Percentiles rank a stretch among this genome's conserved stretches.
phyloP scores from a whole-genome alignment of 2,113 vertebrate genomes.

The Nibea coibor region DNA sequence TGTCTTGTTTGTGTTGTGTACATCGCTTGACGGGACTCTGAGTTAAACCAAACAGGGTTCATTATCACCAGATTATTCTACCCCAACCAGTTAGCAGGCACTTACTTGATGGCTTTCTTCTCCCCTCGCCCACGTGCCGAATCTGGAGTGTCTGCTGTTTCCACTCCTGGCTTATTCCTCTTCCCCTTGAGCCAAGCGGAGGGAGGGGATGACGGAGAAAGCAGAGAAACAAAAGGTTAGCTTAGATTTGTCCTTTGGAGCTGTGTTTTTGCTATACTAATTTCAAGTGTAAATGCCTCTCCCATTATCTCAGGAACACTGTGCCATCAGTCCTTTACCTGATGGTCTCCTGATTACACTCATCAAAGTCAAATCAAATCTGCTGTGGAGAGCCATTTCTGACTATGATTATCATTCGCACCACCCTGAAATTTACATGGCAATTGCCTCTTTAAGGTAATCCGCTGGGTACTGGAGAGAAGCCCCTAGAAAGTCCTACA shows the following conservation, averaged over 20 bases:
- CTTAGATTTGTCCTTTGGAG: conserved; percentile 62
- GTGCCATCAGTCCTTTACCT: conserved; percentile 64
- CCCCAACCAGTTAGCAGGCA: conserved; percentile 77
- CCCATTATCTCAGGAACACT: conserved; percentile 72
- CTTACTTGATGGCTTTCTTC: conserved; percentile 99
- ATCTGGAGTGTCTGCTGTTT: conserved; percentile 94
- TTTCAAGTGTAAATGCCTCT: conserved; percentile 59
- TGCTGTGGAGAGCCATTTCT: conserved; percentile 69
- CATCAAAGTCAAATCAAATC: conserved; percentile 80
- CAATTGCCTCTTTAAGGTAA: conserved; percentile 78
- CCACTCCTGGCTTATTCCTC: conserved; percentile 95
- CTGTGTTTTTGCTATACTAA: conserved; percentile 59
- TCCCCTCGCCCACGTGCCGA: conserved; percentile 94
- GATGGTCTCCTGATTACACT: conserved; percentile 77
- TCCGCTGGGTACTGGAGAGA: conserved; percentile 58
- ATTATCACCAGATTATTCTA: conserved; percentile 70
- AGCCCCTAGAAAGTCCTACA: conserved; percentile 62
- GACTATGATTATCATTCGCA: conserved; percentile 69
- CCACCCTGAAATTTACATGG: conserved; percentile 77
- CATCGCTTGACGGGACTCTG: conserved; percentile 24
- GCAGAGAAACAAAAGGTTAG: conserved; percentile 73
- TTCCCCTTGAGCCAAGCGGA: conserved; percentile 87
- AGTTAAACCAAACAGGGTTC: conserved; percentile 56
- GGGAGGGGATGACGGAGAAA: conserved; percentile 39
- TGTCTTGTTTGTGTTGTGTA: conserved; percentile 33